phyloP scores from a whole-genome alignment of 1,140 invertebrate species.

The Telenomus remus region DNA sequence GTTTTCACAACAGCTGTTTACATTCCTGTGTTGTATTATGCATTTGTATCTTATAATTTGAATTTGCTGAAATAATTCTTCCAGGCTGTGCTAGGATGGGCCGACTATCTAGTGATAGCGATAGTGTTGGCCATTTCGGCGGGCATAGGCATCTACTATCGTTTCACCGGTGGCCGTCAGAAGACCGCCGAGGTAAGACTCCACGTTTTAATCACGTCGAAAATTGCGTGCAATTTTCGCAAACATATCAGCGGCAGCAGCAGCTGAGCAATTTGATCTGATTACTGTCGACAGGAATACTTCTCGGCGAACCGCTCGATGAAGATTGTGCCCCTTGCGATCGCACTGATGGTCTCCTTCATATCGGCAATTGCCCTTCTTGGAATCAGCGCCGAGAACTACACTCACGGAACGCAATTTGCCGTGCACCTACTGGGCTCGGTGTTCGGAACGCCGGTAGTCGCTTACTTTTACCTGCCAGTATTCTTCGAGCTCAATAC shows the following conservation, averaged over 20 bases:
- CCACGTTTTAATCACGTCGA: constrained; percentile 32
- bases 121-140: constrained; percentile 69
- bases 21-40: not conserved
- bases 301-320: constrained; percentile 87
- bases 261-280: constrained; percentile 37
- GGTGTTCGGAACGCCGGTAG: constrained; percentile 85
- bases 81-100: constrained; percentile 55
- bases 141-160: constrained; percentile 86
- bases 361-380: constrained; percentile 95
- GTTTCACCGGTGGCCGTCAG: constrained; percentile 90
- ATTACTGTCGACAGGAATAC: constrained; percentile 81
- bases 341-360: constrained; percentile 94
- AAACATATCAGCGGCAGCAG: constrained; percentile 5
- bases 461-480: constrained; percentile 88
- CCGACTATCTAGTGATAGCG: constrained; percentile 66
- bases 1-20: too few species aligned
- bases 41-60: too few species aligned
- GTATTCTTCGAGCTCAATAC: constrained; percentile 90
- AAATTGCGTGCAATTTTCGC: constrained; percentile 33
- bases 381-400: constrained; percentile 90
- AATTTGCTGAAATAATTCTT: not conserved
- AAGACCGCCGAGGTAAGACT: constrained; percentile 84
- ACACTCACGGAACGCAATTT: constrained; percentile 87
- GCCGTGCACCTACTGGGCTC: constrained; percentile 85
- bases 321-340: constrained; percentile 85